Percentiles rank a stretch among this genome's conserved stretches.
phyloP scores from a whole-genome alignment of 2,797 vertebrate species.

The Muscicapa striata region DNA sequence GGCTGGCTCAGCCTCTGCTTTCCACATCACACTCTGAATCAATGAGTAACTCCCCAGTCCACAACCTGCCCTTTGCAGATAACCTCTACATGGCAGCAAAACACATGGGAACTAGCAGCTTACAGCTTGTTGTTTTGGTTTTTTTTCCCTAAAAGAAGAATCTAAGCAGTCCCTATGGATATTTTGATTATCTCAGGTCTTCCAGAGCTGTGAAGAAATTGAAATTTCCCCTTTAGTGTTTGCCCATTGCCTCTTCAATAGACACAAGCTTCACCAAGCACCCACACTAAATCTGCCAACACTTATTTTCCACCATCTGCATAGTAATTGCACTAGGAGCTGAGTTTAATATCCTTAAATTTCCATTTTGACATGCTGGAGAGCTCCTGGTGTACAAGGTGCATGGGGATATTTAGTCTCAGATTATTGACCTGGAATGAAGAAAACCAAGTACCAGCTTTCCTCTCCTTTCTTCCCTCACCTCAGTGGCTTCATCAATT shows the following conservation, averaged over 20 bases:
- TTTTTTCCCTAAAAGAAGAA: conserved; percentile 32
- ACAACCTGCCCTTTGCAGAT: background rate
- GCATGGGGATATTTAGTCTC: conserved; percentile 53
- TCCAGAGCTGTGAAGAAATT: conserved; percentile 50
- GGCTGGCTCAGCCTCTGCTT: background rate
- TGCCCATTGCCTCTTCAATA: conserved; percentile 49
- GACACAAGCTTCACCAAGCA: conserved; percentile 42
- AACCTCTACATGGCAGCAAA: background rate
- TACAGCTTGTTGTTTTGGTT: background rate
- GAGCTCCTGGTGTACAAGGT: conserved; percentile 28
- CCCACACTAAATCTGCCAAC: conserved; percentile 54
- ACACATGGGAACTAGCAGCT: background rate
- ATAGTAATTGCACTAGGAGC: conserved; percentile 60
- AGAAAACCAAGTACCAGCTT: conserved; percentile 31
- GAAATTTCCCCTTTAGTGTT: conserved; percentile 49
- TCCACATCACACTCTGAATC: background rate
- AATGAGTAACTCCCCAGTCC: background rate
- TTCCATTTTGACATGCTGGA: conserved; percentile 42
- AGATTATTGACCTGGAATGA: conserved; percentile 44
- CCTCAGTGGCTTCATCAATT: conserved; percentile 33
- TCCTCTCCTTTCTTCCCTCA: conserved; percentile 16
- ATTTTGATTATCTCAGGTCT: conserved; percentile 42
- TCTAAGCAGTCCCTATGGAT: background rate
- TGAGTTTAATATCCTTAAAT: conserved; percentile 65
- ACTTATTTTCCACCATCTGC: conserved; percentile 68